These are phyloP conservation scores for Ondatra zibethicus DNA, from an alignment of 2,113 vertebrate genomes.

Conservation along the genomic window DNA sequence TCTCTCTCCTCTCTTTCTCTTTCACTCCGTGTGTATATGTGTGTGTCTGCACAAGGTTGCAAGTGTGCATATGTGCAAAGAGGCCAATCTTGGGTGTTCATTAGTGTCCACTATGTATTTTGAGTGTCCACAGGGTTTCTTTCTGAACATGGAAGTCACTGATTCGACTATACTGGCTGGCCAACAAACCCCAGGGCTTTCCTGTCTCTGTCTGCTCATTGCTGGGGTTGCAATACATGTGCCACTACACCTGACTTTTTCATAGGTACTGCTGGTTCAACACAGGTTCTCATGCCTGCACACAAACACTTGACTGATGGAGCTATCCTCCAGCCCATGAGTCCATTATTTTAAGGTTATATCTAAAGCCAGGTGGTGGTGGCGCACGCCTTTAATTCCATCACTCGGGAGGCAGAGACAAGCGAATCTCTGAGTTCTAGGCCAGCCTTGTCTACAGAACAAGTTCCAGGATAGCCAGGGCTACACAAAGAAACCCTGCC, in stretches of 20 bases:
- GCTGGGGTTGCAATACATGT: background rate
- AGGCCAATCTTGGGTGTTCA: background rate
- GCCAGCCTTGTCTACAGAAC: background rate
- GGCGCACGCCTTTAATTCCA: background rate
- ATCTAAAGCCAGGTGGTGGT: background rate
- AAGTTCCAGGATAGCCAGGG: background rate
- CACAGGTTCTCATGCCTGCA: background rate
- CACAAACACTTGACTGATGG: background rate
- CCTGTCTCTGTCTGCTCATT: background rate
- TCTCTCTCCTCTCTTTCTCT: background rate
- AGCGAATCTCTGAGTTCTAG: background rate
- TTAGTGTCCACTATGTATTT: background rate
- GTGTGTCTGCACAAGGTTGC: background rate
- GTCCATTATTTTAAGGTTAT: conserved; percentile 22
- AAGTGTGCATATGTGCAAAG: background rate
- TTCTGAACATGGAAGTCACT: background rate
- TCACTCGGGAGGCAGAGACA: background rate
- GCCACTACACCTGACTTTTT: background rate
- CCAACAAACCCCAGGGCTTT: background rate
- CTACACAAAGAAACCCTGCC: background rate
- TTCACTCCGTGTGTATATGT: background rate
- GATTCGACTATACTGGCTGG: background rate
- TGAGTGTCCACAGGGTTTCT: background rate
- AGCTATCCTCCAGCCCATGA: background rate
- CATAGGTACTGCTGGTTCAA: background rate